Percentiles rank a stretch among this genome's conserved stretches.
Evolutionary conservation across 2,888 invertebrate species (phyloP).

Genomic region (Lycocerus yunnanus): DNA sequence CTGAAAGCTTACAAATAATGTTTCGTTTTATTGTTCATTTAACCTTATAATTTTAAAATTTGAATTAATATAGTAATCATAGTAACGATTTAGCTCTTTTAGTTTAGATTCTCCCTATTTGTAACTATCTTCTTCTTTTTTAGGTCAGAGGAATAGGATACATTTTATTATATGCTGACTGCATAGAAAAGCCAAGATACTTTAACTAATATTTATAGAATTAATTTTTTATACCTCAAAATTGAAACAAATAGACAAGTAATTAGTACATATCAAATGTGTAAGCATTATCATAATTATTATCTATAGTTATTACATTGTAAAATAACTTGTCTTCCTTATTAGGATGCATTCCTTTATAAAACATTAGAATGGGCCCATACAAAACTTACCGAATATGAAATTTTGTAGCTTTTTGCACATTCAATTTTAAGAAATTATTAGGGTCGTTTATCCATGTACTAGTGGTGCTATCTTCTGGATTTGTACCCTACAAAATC

Average conservation of each 20-base stretch:
- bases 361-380: slow-evolving; percentile 5
- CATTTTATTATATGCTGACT: slow-evolving; percentile 49
- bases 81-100: slow-evolving; percentile 2
- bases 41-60: too few relatives aligned
- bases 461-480: neutral
- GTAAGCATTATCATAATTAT: slow-evolving; percentile 3
- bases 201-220: slow-evolving; percentile 40
- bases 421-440: neutral
- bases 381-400: neutral
- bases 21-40: too few relatives aligned
- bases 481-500: neutral
- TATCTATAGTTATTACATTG: neutral
- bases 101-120: slow-evolving; percentile 17
- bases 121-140: slow-evolving; percentile 40
- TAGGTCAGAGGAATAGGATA: slow-evolving; percentile 52
- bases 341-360: slow-evolving; percentile 24
- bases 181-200: slow-evolving; percentile 50
- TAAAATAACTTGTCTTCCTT: slow-evolving; percentile 19
- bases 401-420: neutral
- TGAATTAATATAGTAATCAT: neutral
- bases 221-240: slow-evolving; percentile 16
- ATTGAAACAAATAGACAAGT: neutral
- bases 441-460: neutral
- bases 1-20: too few relatives aligned
- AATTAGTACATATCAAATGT: slow-evolving; percentile 25